phyloP scores from a whole-genome alignment of 2,113 vertebrate species.

The Nansenia antarctica region DNA sequence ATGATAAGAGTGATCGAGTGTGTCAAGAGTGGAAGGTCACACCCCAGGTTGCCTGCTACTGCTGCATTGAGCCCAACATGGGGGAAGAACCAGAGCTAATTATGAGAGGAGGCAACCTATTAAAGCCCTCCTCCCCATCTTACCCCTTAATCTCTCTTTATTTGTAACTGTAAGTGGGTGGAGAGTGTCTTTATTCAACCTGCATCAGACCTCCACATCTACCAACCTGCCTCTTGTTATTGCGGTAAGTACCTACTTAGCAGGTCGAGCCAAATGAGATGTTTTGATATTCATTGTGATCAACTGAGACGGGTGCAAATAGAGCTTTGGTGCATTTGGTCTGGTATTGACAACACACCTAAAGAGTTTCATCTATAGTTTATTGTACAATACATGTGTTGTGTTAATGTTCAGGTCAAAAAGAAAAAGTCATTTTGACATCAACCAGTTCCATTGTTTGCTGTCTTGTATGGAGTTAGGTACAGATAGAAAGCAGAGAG shows the following conservation, averaged over 20 bases:
- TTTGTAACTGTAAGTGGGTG: slow-evolving; percentile 50
- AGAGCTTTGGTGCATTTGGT: background rate
- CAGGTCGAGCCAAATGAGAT: background rate
- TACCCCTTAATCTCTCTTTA: slow-evolving; percentile 48
- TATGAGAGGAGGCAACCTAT: slow-evolving; percentile 70
- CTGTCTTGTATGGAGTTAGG: background rate
- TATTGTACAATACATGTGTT: background rate
- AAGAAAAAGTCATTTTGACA: background rate
- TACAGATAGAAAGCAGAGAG: background rate
- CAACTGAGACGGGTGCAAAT: background rate
- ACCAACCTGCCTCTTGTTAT: slow-evolving; percentile 10
- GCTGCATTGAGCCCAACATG: slow-evolving; percentile 65
- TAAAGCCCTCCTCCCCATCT: slow-evolving; percentile 57
- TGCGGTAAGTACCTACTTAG: slow-evolving; percentile 53
- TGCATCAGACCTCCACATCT: background rate
- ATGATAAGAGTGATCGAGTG: slow-evolving; percentile 36
- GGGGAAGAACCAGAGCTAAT: slow-evolving; percentile 70
- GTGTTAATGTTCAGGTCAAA: background rate
- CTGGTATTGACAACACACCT: background rate
- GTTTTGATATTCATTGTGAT: background rate
- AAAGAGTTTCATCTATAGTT: background rate
- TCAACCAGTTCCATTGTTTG: background rate
- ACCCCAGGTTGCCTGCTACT: slow-evolving; percentile 68
- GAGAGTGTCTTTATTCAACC: background rate
- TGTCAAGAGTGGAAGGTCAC: slow-evolving; percentile 68